These are phyloP conservation scores for Hirundo rustica DNA, from an alignment of 2,797 vertebrate genomes.

Conservation along the genomic window DNA sequence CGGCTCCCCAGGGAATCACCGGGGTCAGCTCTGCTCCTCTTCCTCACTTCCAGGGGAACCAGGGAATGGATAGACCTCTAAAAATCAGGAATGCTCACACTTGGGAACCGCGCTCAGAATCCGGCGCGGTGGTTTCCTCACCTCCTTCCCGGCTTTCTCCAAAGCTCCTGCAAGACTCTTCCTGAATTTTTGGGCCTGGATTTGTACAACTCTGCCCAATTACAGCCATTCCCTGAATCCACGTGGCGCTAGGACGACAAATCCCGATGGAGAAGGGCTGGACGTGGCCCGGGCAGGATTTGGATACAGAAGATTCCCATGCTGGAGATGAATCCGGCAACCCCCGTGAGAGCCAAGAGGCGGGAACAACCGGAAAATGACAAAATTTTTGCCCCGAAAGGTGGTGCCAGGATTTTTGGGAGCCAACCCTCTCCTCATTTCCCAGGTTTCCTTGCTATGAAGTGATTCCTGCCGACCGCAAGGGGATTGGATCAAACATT, in stretches of 20 bases:
- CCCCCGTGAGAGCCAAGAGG: neutral
- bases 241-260: rapidly evolving
- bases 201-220: neutral
- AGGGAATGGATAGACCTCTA: neutral
- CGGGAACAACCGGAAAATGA: neutral
- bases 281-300: neutral
- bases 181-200: neutral
- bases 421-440: neutral
- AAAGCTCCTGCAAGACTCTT: neutral
- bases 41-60: neutral
- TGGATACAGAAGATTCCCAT: neutral
- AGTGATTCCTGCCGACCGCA: neutral
- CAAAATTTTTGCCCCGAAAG: rapidly evolving
- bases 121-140: neutral
- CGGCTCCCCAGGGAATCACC: neutral
- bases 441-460: neutral
- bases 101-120: rapidly evolving
- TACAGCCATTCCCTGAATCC: neutral
- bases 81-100: neutral
- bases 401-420: neutral
- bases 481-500: neutral
- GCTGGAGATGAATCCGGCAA: neutral
- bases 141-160: neutral
- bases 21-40: neutral
- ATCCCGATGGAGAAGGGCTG: neutral